These are phyloP conservation scores for Agriopis aurantiaria DNA, from an alignment of 2,888 invertebrate genomes.

Conservation along the genomic window DNA sequence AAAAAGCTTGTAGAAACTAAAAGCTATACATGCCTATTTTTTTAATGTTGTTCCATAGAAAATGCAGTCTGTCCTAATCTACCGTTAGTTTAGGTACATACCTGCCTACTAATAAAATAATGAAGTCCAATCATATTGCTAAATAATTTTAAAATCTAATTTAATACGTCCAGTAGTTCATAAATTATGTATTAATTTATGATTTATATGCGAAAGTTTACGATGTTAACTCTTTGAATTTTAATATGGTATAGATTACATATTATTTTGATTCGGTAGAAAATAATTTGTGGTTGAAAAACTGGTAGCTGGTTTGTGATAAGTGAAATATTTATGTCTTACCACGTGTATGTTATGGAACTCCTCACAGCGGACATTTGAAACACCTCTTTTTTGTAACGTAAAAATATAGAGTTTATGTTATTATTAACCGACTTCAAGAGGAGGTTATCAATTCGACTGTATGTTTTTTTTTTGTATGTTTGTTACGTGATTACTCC, in stretches of 20 bases:
- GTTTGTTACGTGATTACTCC: too few relatives aligned
- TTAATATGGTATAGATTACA: constrained; percentile 17
- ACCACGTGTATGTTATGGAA: not conserved
- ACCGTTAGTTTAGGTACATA: constrained; percentile 27
- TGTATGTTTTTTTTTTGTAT: too few relatives aligned
- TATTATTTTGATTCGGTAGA: constrained; percentile 30
- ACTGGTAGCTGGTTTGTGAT: constrained; percentile 23
- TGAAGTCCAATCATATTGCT: constrained; percentile 41
- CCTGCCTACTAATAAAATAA: constrained; percentile 27
- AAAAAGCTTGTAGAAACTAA: too few relatives aligned
- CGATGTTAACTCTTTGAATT: constrained; percentile 28
- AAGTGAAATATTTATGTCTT: constrained; percentile 9
- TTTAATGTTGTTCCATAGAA: too few relatives aligned
- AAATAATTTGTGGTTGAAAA: constrained; percentile 27
- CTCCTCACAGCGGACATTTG: too few relatives aligned
- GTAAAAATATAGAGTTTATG: too few relatives aligned
- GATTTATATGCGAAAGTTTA: constrained; percentile 46
- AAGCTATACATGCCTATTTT: too few relatives aligned
- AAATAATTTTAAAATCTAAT: constrained; percentile 46
- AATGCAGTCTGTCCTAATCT: not conserved
- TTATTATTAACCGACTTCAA: too few relatives aligned
- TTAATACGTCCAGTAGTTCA: constrained; percentile 38
- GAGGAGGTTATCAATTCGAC: too few relatives aligned
- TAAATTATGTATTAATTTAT: constrained; percentile 43
- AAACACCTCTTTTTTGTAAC: too few relatives aligned